Evolutionary conservation across 1,140 invertebrate genomes (phyloP).

Genomic region (Scaptomyza graminum): DNA sequence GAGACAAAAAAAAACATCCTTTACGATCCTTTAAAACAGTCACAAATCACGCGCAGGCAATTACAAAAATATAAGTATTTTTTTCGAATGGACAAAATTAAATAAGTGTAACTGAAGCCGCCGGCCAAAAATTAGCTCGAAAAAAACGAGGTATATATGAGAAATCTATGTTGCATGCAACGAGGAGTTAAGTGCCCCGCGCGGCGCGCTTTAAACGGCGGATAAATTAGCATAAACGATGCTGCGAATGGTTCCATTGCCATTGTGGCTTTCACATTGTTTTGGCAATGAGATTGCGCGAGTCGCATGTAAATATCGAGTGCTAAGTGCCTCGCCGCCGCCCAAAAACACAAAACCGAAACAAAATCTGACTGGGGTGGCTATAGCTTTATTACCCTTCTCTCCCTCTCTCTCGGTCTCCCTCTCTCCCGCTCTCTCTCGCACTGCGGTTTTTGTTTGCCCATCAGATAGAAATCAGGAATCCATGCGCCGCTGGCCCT

Average conservation of each 20-base stretch:
- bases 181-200: conserved; percentile 78
- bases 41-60: conserved; percentile 67
- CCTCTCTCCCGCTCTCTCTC: neutral
- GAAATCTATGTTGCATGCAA: conserved; percentile 19
- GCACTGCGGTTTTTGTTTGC: conserved; percentile 79
- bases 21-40: conserved; percentile 22
- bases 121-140: conserved; percentile 44
- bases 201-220: conserved; percentile 71
- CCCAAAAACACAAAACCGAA: conserved; percentile 1
- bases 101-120: conserved; percentile 33
- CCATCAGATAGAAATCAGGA: conserved; percentile 77
- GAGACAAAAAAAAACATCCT: conserved; percentile 7
- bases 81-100: neutral
- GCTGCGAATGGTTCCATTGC: conserved; percentile 23
- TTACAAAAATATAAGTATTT: conserved; percentile 52
- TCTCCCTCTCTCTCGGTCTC: neutral
- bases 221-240: conserved; percentile 79
- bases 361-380: conserved; percentile 40
- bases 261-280: conserved; percentile 49
- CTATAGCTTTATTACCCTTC: conserved; percentile 1
- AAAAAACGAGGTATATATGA: too few species aligned
- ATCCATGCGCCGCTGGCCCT: conserved; percentile 21
- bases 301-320: conserved; percentile 67
- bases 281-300: conserved; percentile 77
- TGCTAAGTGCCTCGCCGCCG: conserved; percentile 36